Base-by-base conservation (phyloP, 2,113 vertebrate genomes). In the Ictidomys tridecemlineatus region DNA sequence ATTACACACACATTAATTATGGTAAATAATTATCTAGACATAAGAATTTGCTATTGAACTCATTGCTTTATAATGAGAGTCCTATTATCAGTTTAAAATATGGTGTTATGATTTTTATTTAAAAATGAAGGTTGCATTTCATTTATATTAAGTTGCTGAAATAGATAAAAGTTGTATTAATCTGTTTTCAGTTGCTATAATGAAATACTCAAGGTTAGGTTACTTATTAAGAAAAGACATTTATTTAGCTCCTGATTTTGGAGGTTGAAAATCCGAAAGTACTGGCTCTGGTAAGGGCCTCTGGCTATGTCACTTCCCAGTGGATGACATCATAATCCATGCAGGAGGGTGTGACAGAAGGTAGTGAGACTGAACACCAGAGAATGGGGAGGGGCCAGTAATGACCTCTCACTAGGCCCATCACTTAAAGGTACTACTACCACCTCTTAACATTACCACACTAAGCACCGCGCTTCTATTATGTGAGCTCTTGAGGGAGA, bases 31-130 rank as follows among this genome's bases (percentile, higher is more conserved):
- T 77, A 18, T 56, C 7, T 39, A 8, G 48, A 24, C 77, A 45
- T 5, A 87, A 10, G n/a, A 61, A 45, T 94, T 83, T 91, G 30
- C 22, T 82, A 0, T 65, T 84, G 72, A 45, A 18, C 37, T 92
- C 26, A 92, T 74, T 74, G 5, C 94, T 42, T 65, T 4, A 39
- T 48, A 45, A 69, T 34, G 14, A 85, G 51, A 89, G 61, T 96
- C 17, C 14, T 28, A n/a, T 89, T 94, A 96, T 32, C 37, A 73
- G 30, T 87, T 93, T 95, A 26, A 96, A 94, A 98, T 79, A 56
- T 56, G n/a, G 7, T 85, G 34, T 51, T 84, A n/a, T 0, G 2
- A 14, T 94, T 74, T 93, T 91, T 94, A 92, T 79, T 96, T 95
- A 83, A 93, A 92, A 87, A 72, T 61, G 32, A 93, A 77, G 22